Percentiles rank a stretch among this genome's conserved stretches.
These are phyloP conservation scores for Coelopa pilipes DNA, from an alignment of 2,888 invertebrate genomes.

Conservation along the genomic window DNA sequence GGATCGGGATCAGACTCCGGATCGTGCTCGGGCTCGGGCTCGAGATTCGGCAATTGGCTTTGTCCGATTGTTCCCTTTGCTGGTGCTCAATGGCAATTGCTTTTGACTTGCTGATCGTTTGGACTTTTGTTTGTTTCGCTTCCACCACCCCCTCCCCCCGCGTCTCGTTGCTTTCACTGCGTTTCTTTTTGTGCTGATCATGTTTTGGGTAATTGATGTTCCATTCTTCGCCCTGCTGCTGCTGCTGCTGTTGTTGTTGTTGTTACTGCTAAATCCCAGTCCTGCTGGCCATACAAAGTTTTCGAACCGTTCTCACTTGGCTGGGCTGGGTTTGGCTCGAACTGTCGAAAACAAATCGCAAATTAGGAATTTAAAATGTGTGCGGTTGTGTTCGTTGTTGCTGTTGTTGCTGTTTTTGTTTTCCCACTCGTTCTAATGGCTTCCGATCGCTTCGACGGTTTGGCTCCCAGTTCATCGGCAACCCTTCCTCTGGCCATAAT, in stretches of 20 bases:
- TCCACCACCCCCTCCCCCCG: no score
- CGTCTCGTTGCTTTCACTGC: no score
- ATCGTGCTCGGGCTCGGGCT: no score
- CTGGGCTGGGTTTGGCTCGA: no score
- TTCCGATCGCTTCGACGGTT: no score
- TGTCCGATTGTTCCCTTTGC: conserved; percentile 22
- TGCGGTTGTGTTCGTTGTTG: background rate
- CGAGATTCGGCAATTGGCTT: conserved; percentile 29
- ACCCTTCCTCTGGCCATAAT: conserved; percentile 21
- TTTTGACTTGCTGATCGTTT: conserved; percentile 44
- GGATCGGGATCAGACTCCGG: no score
- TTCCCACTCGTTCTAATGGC: background rate
- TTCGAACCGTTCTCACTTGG: no score
- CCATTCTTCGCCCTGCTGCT: conserved; percentile 32
- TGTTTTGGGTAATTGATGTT: conserved; percentile 46
- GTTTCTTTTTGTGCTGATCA: no score
- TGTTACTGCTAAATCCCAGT: no score
- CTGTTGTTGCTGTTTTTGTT: background rate
- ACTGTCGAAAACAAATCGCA: background rate
- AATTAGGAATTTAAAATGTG: background rate
- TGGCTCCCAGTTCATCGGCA: no score
- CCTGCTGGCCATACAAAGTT: no score
- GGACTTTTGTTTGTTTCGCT: conserved; percentile 27
- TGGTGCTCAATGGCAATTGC: conserved; percentile 28
- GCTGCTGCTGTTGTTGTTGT: background rate